phyloP scores from a whole-genome alignment of 30 jellyfish, hydroid and myxozoan species.

The Catostylus mosaicus region DNA sequence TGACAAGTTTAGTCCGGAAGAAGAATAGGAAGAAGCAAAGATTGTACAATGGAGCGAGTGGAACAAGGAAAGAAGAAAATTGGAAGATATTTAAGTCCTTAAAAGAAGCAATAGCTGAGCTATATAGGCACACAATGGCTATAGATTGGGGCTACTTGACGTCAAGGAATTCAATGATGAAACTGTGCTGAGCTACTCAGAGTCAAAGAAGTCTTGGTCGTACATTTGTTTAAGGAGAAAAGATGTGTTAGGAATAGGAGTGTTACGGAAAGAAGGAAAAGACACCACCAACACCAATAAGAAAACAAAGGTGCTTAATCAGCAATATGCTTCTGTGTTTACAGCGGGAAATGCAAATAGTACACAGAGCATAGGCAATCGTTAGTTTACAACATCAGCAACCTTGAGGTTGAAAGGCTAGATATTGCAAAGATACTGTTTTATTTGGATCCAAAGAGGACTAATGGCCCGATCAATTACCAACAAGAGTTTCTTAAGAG shows the following conservation, averaged over 20 bases:
- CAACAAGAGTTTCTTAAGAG: constrained; percentile 32
- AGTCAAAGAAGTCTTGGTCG: constrained; percentile 19
- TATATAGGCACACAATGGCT: constrained; percentile 27
- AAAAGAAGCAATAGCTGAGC: constrained; percentile 1
- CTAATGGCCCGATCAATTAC: constrained; percentile 49
- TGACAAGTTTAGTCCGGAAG: constrained; percentile 8
- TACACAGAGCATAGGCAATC: constrained; percentile 15
- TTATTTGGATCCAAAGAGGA: constrained; percentile 23
- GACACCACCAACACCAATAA: constrained; percentile 1
- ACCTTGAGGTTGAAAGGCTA: constrained; percentile 19
- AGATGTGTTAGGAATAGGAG: constrained; percentile 25
- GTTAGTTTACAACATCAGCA: constrained; percentile 11
- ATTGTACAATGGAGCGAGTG: not conserved
- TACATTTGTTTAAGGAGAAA: constrained; percentile 5
- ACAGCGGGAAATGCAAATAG: constrained; percentile 14
- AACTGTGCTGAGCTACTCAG: constrained; percentile 10
- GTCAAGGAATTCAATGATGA: constrained; percentile 27
- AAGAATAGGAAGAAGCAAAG: constrained; percentile 40
- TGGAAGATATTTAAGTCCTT: constrained; percentile 13
- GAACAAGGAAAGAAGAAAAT: constrained; percentile 26
- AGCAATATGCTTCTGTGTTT: constrained; percentile 29
- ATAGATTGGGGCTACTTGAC: constrained; percentile 37
- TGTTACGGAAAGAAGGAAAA: not conserved
- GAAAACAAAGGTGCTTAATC: constrained; percentile 29
- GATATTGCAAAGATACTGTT: constrained; percentile 38